Base-by-base conservation (phyloP, 2,888 invertebrate species). In the Phalera bucephala region DNA sequence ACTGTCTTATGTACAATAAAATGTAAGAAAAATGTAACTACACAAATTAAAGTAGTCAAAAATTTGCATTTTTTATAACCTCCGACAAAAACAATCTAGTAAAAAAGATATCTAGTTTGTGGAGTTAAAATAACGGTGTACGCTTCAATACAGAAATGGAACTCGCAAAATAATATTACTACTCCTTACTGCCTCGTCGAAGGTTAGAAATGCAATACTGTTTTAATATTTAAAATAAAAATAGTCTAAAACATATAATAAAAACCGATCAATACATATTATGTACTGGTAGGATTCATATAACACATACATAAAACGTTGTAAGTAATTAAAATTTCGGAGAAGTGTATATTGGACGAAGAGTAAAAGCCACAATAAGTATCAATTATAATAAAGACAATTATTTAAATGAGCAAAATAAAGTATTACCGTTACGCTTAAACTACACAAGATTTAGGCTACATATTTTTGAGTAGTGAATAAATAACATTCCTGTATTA, bases 1-100 rank as follows among this genome's bases (percentile, higher is more conserved):
- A 29, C 40, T 41, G 31, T 33, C 17, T 32, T 14, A 52, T 42
- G 33, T 50, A 46, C 48, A 48, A 31, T 31, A 40, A 25, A 41
- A 38, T 28, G 36, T 38, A 36, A 49, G 6, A 20, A 40, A 38
- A 33, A 31, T 25, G 39, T 37, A 22, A 40, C 29, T 40, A 36
- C 27, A 44, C 20, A 36, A 32, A 40, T 45, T 39, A 30, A 36
- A 43, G 44, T 36, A 45, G 33, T 36, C 17, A 21, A 37, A 37
- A 22, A 29, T 40, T 48, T 43, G 43, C 26, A 3, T 25, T 22
- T 33, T 40, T 13, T 20, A 19, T 29, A 39, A 39, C 32, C 32
- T 44, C 14, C 28, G 33, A 38, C 36, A 26, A 45, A 36, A n/a
- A n/a, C n/a, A n/a, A n/a, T n/a, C n/a, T n/a, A n/a, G n/a, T n/a